phyloP scores from a whole-genome alignment of 2,888 invertebrate species.

The Oligia fasciuncula region DNA sequence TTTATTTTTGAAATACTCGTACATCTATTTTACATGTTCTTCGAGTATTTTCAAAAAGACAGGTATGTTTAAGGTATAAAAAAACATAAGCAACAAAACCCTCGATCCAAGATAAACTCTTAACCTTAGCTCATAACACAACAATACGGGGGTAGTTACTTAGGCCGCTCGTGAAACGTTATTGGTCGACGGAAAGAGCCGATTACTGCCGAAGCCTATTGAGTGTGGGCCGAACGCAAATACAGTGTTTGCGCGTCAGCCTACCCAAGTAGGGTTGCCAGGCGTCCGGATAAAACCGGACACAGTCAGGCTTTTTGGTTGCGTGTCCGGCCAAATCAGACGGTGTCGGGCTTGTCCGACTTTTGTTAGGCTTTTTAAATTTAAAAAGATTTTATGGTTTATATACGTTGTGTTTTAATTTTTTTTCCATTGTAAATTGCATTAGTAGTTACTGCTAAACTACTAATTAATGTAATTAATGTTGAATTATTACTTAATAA shows the following conservation, averaged over 20 bases:
- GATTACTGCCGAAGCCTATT: conserved; percentile 65
- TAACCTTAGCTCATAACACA: conserved; percentile 37
- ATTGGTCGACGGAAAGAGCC: conserved; percentile 60
- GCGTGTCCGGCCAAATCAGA: no score
- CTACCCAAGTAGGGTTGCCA: conserved; percentile 28
- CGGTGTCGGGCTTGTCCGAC: no score
- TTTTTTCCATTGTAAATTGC: no score
- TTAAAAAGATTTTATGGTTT: no score
- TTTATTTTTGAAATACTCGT: not conserved
- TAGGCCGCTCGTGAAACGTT: conserved; percentile 55
- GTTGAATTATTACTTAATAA: no score
- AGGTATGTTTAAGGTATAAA: not conserved
- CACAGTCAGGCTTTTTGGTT: no score
- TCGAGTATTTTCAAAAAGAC: not conserved
- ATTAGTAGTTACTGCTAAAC: no score
- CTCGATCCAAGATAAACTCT: not conserved
- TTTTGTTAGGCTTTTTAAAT: no score
- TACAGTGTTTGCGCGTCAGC: conserved; percentile 67
- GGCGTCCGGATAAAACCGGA: no score
- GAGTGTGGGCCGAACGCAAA: conserved; percentile 64
- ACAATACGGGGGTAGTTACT: conserved; percentile 53
- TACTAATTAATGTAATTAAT: no score
- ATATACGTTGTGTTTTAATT: no score
- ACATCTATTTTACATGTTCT: not conserved
- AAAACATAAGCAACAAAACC: not conserved